Conservation (phyloP, 2,797 vertebrate genomes). For the Cyprinodon diabolis region DNA sequence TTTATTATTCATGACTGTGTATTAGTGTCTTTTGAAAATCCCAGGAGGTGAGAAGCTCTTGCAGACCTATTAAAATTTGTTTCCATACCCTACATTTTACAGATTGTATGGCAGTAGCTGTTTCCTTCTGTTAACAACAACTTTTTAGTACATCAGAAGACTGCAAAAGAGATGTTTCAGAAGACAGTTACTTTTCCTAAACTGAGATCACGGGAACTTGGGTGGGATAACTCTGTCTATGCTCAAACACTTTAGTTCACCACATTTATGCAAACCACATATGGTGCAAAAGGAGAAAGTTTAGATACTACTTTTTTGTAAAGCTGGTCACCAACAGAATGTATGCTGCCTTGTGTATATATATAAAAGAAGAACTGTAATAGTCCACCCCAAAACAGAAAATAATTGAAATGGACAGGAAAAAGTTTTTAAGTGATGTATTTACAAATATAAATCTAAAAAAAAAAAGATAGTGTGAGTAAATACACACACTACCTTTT, state of each 20-base stretch:
- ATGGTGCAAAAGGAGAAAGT: neutral
- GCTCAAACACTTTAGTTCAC: neutral
- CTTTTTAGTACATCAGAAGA: constrained; percentile 44
- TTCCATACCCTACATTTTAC: constrained; percentile 38
- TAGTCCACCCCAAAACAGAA: too few species aligned
- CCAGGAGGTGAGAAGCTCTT: constrained; percentile 29
- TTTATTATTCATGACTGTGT: constrained; percentile 28
- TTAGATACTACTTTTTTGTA: neutral
- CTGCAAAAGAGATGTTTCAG: constrained; percentile 25
- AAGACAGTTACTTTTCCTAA: constrained; percentile 10
- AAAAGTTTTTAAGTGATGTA: too few species aligned
- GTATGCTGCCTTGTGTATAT: too few species aligned
- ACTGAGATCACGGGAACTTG: neutral
- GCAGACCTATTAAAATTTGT: constrained; percentile 41
- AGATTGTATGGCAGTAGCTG: constrained; percentile 34
- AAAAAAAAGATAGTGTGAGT: too few species aligned
- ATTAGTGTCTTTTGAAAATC: constrained; percentile 35
- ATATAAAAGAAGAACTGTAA: too few species aligned
- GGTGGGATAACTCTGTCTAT: neutral
- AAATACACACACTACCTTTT: too few species aligned
- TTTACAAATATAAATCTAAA: too few species aligned
- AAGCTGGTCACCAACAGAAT: too few species aligned
- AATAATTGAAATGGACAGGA: too few species aligned
- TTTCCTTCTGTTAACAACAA: constrained; percentile 11
- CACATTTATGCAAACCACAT: neutral